These are phyloP conservation scores for Pseudolaguvia tuberculata DNA, from an alignment of 2,113 vertebrate species.

Conservation along the genomic window DNA sequence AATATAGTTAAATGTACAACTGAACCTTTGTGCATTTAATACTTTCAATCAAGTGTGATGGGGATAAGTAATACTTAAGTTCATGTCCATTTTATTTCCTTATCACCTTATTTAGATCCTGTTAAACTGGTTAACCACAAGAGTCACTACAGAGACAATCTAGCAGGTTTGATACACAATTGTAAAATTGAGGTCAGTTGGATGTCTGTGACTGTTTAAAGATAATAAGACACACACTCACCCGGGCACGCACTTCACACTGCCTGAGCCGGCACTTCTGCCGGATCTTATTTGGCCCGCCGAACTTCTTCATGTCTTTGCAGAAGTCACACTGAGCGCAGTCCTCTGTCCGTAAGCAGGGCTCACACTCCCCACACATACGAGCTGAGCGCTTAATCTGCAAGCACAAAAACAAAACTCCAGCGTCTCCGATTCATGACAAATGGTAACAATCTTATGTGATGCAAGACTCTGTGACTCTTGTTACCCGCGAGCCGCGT, in stretches of 20 bases:
- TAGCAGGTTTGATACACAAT: background rate
- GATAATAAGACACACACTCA: slow-evolving; percentile 55
- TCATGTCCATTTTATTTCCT: too few species aligned
- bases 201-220: background rate
- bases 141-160: background rate
- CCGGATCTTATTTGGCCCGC: slow-evolving; percentile 92
- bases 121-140: too few species aligned
- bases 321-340: slow-evolving; percentile 94
- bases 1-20: too few species aligned
- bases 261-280: slow-evolving; percentile 92
- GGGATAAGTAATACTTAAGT: too few species aligned
- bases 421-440: too few species aligned
- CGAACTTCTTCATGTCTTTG: slow-evolving; percentile 97
- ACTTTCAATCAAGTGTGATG: too few species aligned
- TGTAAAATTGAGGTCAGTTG: background rate
- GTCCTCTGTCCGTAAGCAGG: slow-evolving; percentile 85
- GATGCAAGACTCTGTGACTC: background rate
- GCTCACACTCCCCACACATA: slow-evolving; percentile 93
- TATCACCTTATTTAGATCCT: too few species aligned
- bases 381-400: slow-evolving; percentile 88
- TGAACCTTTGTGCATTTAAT: too few species aligned
- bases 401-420: background rate
- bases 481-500: slow-evolving; percentile 66
- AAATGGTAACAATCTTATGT: too few species aligned
- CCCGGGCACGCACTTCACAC: slow-evolving; percentile 88